Evolutionary conservation across 1,140 invertebrate genomes (phyloP).

Genomic region (Lerema accius): DNA sequence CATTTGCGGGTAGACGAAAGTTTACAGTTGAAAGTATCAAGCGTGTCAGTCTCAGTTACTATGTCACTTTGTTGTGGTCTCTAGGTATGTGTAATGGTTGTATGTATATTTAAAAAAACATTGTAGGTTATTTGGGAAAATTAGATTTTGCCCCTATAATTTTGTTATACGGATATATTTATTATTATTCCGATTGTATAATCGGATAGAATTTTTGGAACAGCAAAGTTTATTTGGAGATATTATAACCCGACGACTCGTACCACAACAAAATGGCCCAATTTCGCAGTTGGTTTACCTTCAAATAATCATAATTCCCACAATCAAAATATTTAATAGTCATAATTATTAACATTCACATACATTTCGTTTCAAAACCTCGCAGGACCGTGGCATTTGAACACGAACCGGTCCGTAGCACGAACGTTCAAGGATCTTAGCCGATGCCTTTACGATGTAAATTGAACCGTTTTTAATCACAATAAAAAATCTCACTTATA

Average conservation of each 20-base stretch:
- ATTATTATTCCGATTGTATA: too few relatives aligned
- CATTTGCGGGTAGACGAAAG: not conserved
- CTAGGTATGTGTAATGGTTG: too few relatives aligned
- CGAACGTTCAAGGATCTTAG: conserved; percentile 10
- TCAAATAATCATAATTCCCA: conserved; percentile 10
- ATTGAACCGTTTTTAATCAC: too few relatives aligned
- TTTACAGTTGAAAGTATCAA: not conserved
- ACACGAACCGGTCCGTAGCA: conserved; percentile 6
- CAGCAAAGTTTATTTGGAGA: too few relatives aligned
- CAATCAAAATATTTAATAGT: not conserved
- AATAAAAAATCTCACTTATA: too few relatives aligned
- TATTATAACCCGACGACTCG: too few relatives aligned
- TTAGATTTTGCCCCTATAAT: too few relatives aligned
- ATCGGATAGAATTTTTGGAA: too few relatives aligned
- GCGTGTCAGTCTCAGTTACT: not conserved
- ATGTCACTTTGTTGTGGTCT: not conserved
- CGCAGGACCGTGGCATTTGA: conserved; percentile 15
- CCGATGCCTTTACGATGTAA: too few relatives aligned
- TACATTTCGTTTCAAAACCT: conserved; percentile 16
- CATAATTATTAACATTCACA: conserved; percentile 12
- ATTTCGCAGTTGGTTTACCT: not conserved
- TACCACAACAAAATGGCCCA: not conserved
- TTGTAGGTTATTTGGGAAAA: too few relatives aligned
- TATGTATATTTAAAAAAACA: too few relatives aligned
- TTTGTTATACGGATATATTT: too few relatives aligned